Conservation (phyloP, 2,888 invertebrate species). For the Diarsia dahlii region DNA sequence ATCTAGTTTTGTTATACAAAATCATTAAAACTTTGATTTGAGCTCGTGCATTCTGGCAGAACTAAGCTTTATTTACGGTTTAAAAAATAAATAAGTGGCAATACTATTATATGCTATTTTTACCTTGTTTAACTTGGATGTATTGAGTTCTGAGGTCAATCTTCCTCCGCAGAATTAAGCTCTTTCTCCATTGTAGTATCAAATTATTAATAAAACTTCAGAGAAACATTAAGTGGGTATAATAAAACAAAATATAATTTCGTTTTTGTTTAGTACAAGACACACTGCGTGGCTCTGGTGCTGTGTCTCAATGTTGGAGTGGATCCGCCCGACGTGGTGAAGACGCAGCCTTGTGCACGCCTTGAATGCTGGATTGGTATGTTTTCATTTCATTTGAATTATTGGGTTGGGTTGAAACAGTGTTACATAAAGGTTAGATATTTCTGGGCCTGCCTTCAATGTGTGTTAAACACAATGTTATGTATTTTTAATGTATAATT, state of each 20-base stretch:
- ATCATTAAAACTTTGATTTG: too few relatives aligned
- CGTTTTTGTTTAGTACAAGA: constrained; percentile 95
- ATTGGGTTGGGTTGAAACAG: not conserved
- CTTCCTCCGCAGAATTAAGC: not conserved
- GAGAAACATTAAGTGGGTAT: not conserved
- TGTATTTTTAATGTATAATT: too few relatives aligned
- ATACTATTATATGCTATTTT: too few relatives aligned
- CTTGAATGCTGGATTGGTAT: constrained; percentile 99
- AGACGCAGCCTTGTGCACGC: constrained; percentile 98
- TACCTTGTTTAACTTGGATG: too few relatives aligned
- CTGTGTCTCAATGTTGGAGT: constrained; percentile 99
- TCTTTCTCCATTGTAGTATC: not conserved
- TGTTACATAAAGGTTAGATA: not conserved
- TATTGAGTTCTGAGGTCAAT: not conserved
- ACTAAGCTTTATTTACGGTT: too few relatives aligned
- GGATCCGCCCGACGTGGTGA: constrained; percentile 99
- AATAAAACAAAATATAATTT: not conserved
- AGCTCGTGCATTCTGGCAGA: too few relatives aligned
- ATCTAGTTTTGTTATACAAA: too few relatives aligned
- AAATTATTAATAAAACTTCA: not conserved
- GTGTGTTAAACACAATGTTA: not conserved
- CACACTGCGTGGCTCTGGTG: constrained; percentile 99
- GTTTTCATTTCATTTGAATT: constrained; percentile 53
- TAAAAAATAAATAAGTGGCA: too few relatives aligned
- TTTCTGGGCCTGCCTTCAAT: not conserved